Evolutionary conservation across 2,797 vertebrate genomes (phyloP), one percentile per base, ranked within the genome.

Genomic region (Acanthurus tractus): DNA sequence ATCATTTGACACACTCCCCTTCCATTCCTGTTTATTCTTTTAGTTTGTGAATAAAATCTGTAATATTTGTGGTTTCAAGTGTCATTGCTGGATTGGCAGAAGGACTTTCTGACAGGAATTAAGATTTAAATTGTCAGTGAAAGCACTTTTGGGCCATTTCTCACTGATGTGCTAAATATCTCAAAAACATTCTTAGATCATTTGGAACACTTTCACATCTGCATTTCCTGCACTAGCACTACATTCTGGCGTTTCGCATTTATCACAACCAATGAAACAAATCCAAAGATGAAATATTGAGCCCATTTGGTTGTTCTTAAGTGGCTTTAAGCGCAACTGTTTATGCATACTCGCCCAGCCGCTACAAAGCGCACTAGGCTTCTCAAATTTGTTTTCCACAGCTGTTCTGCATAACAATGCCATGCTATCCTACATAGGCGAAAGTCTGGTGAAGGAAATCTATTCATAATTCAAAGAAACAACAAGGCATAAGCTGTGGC

Each of bases 381-480:
- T 80, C 84, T 79, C 45, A 12, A 87, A 92, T 92, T 86, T 91
- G 81, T 93, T 90, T 91, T 90, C 88, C 52, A 49, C 77, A 74
- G 83, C 88, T 88, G 90, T 85, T 94, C 87, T 91, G 85, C 92
- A 91, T 91, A 90, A 88, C 57, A 82, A 54, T 73, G 29, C 82
- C 67, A 86, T 68, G 73, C 85, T 84, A 86, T 88, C 86, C 78
- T 69, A 76, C 81, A 74, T 81, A 81, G 73, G 73, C 59, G 55
- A 80, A 86, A 91, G 86, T 89, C 88, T 74, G 82, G 69, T 78
- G 78, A 86, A 74, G 82, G 82, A 69, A 91, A 92, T 91, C 88
- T 88, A 89, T 93, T 94, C 90, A 94, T 94, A 93, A 95, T 93
- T 94, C 94, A 94, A 82, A 88, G 77, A 88, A 88, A 92, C 85